These are phyloP conservation scores for Neuroscelio doddi DNA, from an alignment of 2,888 invertebrate species.

Conservation along the genomic window DNA sequence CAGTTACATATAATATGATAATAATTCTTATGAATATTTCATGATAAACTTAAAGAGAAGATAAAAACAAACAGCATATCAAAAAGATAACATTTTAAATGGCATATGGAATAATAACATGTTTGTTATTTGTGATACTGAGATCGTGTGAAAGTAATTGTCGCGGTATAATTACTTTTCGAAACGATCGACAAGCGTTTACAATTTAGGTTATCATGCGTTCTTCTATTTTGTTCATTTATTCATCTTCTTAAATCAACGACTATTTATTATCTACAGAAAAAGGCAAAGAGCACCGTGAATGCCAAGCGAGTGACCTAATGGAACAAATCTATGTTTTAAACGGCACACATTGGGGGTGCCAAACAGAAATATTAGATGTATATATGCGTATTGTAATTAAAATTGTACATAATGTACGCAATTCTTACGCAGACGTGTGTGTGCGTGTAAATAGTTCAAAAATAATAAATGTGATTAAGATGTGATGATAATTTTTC, in stretches of 20 bases:
- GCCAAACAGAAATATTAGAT: slow-evolving; percentile 71
- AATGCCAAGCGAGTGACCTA: slow-evolving; percentile 23
- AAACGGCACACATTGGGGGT: slow-evolving; percentile 57
- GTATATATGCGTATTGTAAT: slow-evolving; percentile 65
- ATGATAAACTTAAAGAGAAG: background rate
- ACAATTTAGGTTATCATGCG: slow-evolving; percentile 24
- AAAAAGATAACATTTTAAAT: slow-evolving; percentile 1
- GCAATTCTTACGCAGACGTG: slow-evolving; percentile 42
- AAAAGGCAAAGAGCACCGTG: slow-evolving; percentile 14
- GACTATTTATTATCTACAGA: slow-evolving; percentile 6
- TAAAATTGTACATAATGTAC: slow-evolving; percentile 58
- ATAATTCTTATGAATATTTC: background rate
- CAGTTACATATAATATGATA: too few relatives aligned
- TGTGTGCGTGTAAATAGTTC: slow-evolving; percentile 17
- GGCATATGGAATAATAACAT: background rate
- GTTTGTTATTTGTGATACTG: too few relatives aligned
- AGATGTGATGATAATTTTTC: too few relatives aligned
- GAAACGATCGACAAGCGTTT: background rate
- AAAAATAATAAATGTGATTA: background rate
- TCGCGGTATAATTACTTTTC: too few relatives aligned
- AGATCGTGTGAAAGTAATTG: too few relatives aligned
- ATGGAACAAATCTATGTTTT: slow-evolving; percentile 32
- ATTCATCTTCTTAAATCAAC: slow-evolving; percentile 12
- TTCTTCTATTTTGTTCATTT: slow-evolving; percentile 20
- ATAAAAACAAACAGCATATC: slow-evolving; percentile 12